Evolutionary conservation across 1,140 invertebrate genomes (phyloP).

Genomic region (Ectropis grisescens): DNA sequence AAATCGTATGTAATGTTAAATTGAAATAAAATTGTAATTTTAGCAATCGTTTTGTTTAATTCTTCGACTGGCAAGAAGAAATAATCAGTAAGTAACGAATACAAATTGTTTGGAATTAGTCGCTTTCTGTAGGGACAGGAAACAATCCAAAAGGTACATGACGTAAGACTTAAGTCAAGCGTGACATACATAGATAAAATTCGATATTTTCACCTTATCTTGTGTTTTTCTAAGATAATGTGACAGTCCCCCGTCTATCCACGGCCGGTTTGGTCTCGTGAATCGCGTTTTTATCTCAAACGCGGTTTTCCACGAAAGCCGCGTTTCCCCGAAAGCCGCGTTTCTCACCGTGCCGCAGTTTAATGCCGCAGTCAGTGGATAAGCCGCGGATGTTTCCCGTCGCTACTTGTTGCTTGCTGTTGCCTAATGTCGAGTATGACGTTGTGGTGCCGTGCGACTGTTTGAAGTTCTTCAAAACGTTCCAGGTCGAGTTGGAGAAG

Average conservation of each 20-base stretch:
- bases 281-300: no score
- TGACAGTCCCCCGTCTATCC: no score
- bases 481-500: slow-evolving; percentile 94
- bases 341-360: no score
- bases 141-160: slow-evolving; percentile 53
- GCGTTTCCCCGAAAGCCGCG: no score
- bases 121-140: slow-evolving; percentile 57
- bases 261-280: no score
- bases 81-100: slow-evolving; percentile 47
- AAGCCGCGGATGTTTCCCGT: slow-evolving; percentile 61
- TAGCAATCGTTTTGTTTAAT: slow-evolving; percentile 40
- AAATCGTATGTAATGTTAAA: slow-evolving; percentile 38
- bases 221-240: no score
- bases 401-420: slow-evolving; percentile 58
- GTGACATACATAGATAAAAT: no score
- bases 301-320: no score
- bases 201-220: no score
- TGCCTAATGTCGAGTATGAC: slow-evolving; percentile 42
- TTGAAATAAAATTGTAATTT: slow-evolving; percentile 57
- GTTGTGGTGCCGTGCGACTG: slow-evolving; percentile 47
- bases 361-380: slow-evolving; percentile 5
- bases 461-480: slow-evolving; percentile 46
- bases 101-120: slow-evolving; percentile 23
- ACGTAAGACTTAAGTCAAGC: no score
- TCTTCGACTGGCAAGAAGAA: slow-evolving; percentile 9